Evolutionary conservation across 2,113 vertebrate species (phyloP).

Genomic region (Hydropotes inermis): DNA sequence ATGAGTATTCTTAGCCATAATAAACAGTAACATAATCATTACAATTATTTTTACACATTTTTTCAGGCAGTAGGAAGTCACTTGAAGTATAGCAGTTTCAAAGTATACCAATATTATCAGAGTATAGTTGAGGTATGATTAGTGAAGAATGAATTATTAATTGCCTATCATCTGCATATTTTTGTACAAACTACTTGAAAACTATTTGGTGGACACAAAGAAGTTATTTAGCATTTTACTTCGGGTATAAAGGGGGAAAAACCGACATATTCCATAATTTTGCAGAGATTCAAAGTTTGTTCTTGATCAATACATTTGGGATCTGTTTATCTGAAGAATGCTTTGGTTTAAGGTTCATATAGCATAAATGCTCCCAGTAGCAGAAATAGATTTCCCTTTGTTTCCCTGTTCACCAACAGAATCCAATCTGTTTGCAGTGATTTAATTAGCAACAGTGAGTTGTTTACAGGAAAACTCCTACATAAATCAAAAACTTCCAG

Average conservation of each 20-base stretch:
- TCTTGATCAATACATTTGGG: not conserved
- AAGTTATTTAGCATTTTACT: not conserved
- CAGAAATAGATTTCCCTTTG: conserved; percentile 5
- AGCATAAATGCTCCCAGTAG: not conserved
- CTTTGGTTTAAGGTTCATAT: not conserved
- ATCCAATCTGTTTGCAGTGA: conserved; percentile 27
- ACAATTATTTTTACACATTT: not conserved
- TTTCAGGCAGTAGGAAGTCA: not conserved
- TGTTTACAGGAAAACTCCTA: conserved; percentile 43
- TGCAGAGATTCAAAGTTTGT: not conserved
- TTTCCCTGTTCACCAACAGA: not conserved
- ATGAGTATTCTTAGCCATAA: not conserved
- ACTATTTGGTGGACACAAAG: not conserved
- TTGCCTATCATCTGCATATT: not conserved
- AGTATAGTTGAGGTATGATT: not conserved
- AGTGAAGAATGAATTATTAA: conserved; percentile 21
- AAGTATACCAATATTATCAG: not conserved
- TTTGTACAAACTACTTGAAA: not conserved
- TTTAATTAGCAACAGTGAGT: conserved; percentile 34
- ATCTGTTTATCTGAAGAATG: not conserved
- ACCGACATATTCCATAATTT: not conserved
- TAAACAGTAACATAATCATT: not conserved
- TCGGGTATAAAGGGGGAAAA: not conserved
- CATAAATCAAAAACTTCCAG: conserved; percentile 50
- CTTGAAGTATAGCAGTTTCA: not conserved